These are phyloP conservation scores for Pantherophis vulpinus DNA, from an alignment of 2,797 vertebrate genomes.

Conservation along the genomic window DNA sequence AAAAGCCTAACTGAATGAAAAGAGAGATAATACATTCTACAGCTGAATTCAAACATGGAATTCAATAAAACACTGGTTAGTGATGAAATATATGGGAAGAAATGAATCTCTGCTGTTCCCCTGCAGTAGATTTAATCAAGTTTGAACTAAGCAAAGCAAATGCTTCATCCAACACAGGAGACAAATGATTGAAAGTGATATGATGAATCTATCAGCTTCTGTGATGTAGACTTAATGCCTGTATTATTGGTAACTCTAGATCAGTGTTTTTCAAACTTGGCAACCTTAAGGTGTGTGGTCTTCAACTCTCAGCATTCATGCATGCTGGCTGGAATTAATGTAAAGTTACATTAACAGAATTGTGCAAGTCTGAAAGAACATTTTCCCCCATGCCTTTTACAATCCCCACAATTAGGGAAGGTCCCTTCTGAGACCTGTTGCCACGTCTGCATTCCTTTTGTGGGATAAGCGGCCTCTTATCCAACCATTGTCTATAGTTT, in stretches of 20 bases:
- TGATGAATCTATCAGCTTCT: not conserved
- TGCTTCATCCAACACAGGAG: conserved; percentile 30
- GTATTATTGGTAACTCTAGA: no score
- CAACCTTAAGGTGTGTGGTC: not conserved
- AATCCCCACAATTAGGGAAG: not conserved
- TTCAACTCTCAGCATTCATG: not conserved
- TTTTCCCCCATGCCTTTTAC: not conserved
- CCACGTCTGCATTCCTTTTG: not conserved
- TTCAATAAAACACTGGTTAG: conserved; percentile 67
- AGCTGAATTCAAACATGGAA: conserved; percentile 62
- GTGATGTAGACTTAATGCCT: not conserved
- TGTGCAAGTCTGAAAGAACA: not conserved
- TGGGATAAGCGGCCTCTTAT: not conserved
- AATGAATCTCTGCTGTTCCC: conserved; percentile 58
- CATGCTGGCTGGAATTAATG: not conserved
- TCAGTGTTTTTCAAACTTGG: not conserved
- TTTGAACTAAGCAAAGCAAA: conserved; percentile 55
- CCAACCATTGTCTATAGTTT: not conserved
- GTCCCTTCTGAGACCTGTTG: not conserved
- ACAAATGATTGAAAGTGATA: not conserved
- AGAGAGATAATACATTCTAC: conserved; percentile 53
- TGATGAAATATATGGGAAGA: conserved; percentile 68
- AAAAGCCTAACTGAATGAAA: conserved; percentile 41
- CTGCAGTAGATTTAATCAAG: conserved; percentile 65
- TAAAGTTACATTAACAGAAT: not conserved